Base-by-base conservation (phyloP, 1,140 invertebrate species). In the Pseudomyrmex pallidus region DNA sequence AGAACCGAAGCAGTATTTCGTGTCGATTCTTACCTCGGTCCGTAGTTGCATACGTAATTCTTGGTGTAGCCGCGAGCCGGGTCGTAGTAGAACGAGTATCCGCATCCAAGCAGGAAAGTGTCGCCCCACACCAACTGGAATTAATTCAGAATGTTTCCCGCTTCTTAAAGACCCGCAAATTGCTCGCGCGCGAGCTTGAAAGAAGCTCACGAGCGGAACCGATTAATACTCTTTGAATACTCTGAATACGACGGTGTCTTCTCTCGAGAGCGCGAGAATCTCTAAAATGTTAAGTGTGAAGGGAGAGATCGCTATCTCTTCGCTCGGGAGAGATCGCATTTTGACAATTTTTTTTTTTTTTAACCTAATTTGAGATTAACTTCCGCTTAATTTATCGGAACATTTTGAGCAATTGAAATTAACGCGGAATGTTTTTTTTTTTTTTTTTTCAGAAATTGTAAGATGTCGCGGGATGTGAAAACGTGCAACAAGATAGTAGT, bases 1-100 rank as follows among this genome's bases (percentile, higher is more conserved):
- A 35, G 5, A 35, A 0, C 35, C 5, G 5, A 35, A 35, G 35
- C 35, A 35, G 35, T 35, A 35, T 35, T 35, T 35, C 25, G 25
- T 35, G 4, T 35, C 35, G 44, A 54, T 76, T 93, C 94, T 95
- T 94, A 97, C 96, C 96, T 96, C 10, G 97, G 97, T 74, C 97
- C 97, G 90, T 98, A 98, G 94, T 98, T 98, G 95, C 97, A 98
- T 13, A 98, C 96, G 91, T 97, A 98, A 73, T 97, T 95, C 93
- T 98, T 98, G 76, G 96, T 97, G 91, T 97, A 97, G 61, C 97
- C 96, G 83, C 95, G 93, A 2, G 94, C 83, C 1, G 95, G 94
- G 83, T 97, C 96, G 85, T 96, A 96, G 92, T 97, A 98, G 93
- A 96, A 97, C 0, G 97, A 95, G 91, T 96, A 98, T 20, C 97